phyloP scores from a whole-genome alignment of 2,113 vertebrate species.

The Pao palembangensis region DNA sequence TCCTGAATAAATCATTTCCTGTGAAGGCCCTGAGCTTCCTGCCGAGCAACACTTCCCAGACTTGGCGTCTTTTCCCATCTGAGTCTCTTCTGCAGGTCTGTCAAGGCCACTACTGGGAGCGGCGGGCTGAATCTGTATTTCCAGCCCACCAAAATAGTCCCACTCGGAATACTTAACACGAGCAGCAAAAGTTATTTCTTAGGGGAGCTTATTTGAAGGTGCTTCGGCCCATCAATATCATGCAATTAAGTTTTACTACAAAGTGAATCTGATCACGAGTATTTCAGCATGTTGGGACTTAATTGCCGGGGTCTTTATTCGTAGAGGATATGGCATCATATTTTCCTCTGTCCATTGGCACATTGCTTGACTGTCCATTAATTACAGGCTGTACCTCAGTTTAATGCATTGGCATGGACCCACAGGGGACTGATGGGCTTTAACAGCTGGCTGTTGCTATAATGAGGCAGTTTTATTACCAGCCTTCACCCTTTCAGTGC shows the following conservation, averaged over 20 bases:
- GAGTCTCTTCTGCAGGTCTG: constrained; percentile 8
- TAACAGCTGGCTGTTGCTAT: constrained; percentile 33
- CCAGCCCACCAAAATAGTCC: constrained; percentile 33
- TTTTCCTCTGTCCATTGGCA: constrained; percentile 32
- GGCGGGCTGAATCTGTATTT: constrained; percentile 43
- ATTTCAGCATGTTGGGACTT: constrained; percentile 32
- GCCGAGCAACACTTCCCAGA: constrained; percentile 21
- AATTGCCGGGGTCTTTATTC: constrained; percentile 33
- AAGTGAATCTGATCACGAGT: constrained; percentile 31
- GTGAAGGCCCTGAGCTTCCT: constrained; percentile 57
- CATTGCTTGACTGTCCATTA: constrained; percentile 25
- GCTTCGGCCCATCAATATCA: constrained; percentile 38
- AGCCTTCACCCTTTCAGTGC: constrained; percentile 1
- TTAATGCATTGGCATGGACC: constrained; percentile 35
- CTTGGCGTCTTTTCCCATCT: constrained; percentile 17
- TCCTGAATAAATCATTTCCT: constrained; percentile 74
- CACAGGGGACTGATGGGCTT: constrained; percentile 45
- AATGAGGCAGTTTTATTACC: constrained; percentile 54
- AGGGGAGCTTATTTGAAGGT: constrained; percentile 37
- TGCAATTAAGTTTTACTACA: constrained; percentile 41
- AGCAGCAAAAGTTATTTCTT: constrained; percentile 37
- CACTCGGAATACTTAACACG: constrained; percentile 44
- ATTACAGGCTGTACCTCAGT: constrained; percentile 47
- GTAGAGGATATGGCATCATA: constrained; percentile 34
- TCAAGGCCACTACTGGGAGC: constrained; percentile 39